Base-by-base conservation (phyloP, 2,797 vertebrate species). In the Melanotaenia maccullochi region DNA sequence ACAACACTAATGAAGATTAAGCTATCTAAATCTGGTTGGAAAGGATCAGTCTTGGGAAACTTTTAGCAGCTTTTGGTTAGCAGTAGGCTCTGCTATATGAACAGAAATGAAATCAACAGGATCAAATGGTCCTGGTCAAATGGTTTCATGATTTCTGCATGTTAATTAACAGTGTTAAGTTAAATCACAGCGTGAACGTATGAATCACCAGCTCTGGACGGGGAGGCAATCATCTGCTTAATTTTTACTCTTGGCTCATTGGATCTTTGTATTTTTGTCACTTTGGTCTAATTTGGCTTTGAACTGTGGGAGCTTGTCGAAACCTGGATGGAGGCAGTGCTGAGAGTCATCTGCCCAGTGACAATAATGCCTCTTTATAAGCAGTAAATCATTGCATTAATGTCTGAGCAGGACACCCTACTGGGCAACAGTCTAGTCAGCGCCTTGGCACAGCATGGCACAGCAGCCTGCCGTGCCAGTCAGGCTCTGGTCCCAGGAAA, bases 351-450 rank as follows among this genome's bases (percentile, higher is more conserved):
- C 75, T 78, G 79, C 76, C 80, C 87, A 60, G 71, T 60, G 79
- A 87, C 83, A 83, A 85, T 79, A 86, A 87, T 81, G 85, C 81
- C 73, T 84, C 69, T 90, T 87, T 84, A 90, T 92, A 84, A 88
- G 83, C 67, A 65, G 73, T 80, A 79, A 88, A 90, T 90, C 78
- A 88, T 87, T 78, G 68, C 83, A 87, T 90, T 89, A 90, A 74
- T 59, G 33, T 84, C 73, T 44, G 87, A 87, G 81, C 71, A 55
- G 76, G 79, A 79, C 82, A 76, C 79, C 66, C 71, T 69, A 77
- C 77, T 75, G 86, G 87, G 84, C 83, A 82, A 28, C 75, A 51
- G 87, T 76, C 68, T 59, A 25, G 78, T 82, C 65, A 58, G 85
- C 69, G 75, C 68, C 54, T 78, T 91, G 90, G 90, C 90, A 77